Base-by-base conservation (phyloP, 1,140 invertebrate species). In the Hyposmocoma kahamanoa region DNA sequence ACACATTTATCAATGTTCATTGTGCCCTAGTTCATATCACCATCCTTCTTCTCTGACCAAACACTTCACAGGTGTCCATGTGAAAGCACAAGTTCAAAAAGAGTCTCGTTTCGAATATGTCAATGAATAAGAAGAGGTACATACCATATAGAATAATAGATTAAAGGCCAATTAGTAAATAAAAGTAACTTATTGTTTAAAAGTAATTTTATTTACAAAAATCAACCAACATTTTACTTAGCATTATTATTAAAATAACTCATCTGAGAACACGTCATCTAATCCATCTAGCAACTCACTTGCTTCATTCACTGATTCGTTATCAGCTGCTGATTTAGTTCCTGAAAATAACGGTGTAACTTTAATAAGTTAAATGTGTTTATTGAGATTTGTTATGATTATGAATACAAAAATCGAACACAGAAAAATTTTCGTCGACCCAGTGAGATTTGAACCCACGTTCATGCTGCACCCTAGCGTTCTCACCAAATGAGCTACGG, bases 201-300 rank as follows among this genome's bases (percentile, higher is more conserved):
- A 26, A 26, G 17, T 38, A 30, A 17, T 36, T 36, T 36, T 36
- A 36, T 36, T 36, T 26, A n/a, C n/a, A n/a, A n/a, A n/a, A n/a
- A n/a, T 26, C 5, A 26, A 6, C 5, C 11, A 6, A 26, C 24
- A 5, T 11, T 26, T 26, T 6, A 26, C 11, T 5, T 26, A 26
- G 11, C 24, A 26, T 5, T 26, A 30, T 24, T n/a, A 19, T 52
- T 59, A 72, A 66, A 74, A 82, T 41, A 71, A 47, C 34, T 80
- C 74, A 58, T 84, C 72, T 24, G 62, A 63, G 66, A 84, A 84
- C 28, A 65, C 66, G 47, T 50, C 65, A 30, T 80, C 80, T 49
- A 82, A 55, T 28, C 56, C 72, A 50, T 79, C 70, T 36, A 72
- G 47, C 42, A 71, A 22, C 47, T 64, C 47, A 56, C 48, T 49